phyloP scores from a whole-genome alignment of 2,113 vertebrate genomes.

The Cathartes aura region DNA sequence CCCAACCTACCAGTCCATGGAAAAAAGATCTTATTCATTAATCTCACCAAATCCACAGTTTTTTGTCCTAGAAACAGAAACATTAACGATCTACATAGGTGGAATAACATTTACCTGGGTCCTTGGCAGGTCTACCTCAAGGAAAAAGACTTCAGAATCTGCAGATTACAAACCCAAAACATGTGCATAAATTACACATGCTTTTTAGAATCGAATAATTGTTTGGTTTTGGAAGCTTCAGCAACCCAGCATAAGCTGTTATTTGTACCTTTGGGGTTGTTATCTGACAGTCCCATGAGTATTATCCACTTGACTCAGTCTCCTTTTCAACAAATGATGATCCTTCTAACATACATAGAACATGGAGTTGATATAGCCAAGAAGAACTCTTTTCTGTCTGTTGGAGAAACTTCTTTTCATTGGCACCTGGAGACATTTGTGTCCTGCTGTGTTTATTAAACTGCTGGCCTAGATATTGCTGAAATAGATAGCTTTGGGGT shows the following conservation, averaged over 20 bases:
- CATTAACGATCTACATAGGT: background rate
- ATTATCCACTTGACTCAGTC: background rate
- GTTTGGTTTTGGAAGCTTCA: background rate
- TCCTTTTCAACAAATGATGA: background rate
- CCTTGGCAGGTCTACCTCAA: background rate
- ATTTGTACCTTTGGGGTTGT: background rate
- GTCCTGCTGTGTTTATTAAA: conserved; percentile 5
- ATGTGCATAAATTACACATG: background rate
- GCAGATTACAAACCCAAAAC: background rate
- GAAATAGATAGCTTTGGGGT: background rate
- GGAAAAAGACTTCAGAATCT: background rate
- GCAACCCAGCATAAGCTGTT: background rate
- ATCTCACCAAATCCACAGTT: background rate
- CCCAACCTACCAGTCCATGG: background rate
- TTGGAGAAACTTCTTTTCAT: background rate
- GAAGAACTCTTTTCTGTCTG: background rate
- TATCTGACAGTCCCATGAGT: background rate
- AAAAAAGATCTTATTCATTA: background rate
- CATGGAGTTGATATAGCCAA: background rate
- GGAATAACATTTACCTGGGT: background rate
- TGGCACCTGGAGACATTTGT: background rate
- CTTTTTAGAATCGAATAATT: background rate
- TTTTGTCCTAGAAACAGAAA: background rate
- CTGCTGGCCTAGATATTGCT: background rate
- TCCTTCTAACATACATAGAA: background rate